Percentiles rank a stretch among this genome's conserved stretches.
Conservation (phyloP, 2,113 vertebrate genomes). For the Antechinus flavipes region DNA sequence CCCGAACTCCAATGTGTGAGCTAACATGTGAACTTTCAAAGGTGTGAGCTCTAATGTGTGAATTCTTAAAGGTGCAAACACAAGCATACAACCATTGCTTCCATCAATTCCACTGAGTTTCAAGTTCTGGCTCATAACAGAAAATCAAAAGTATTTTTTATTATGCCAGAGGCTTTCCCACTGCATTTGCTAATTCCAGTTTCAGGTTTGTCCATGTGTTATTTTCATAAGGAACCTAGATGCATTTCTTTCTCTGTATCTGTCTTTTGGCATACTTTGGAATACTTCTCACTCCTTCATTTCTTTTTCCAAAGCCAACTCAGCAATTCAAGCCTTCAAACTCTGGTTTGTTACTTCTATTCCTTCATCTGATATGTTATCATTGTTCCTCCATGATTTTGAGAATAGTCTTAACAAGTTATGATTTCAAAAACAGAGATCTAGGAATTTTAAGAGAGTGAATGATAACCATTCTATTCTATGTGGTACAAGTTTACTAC, state of each 20-base stretch:
- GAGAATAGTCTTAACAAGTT: background rate
- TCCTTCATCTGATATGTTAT: background rate
- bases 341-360: background rate
- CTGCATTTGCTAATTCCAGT: background rate
- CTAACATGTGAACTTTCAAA: too few species aligned
- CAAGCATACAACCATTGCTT: too few species aligned
- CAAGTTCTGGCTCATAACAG: too few species aligned
- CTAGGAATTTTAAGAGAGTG: slow-evolving; percentile 6
- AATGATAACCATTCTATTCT: background rate
- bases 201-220: background rate
- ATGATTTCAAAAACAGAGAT: background rate
- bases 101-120: too few species aligned
- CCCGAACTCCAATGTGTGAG: too few species aligned
- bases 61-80: too few species aligned
- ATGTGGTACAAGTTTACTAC: background rate
- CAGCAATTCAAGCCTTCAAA: background rate
- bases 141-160: background rate
- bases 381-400: background rate
- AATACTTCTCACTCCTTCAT: background rate
- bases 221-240: background rate
- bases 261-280: background rate
- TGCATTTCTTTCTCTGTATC: background rate
- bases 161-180: background rate
- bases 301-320: background rate
- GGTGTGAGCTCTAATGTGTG: too few species aligned